phyloP scores from a whole-genome alignment of 64 coral and sea anemone genomes.

The Hydrozoanthus tunicans region DNA sequence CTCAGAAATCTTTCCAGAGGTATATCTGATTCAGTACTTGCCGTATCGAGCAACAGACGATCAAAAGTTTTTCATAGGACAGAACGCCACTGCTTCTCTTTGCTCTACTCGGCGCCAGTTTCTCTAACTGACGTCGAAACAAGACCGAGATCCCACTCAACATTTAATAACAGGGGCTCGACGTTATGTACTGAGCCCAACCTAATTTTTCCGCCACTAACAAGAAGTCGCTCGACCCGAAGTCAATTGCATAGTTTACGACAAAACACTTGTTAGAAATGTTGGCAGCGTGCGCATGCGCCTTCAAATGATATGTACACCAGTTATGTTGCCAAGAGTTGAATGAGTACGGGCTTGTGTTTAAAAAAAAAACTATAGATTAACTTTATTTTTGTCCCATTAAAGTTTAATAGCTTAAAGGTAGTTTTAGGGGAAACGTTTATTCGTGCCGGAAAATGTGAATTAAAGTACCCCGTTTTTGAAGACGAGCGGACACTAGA shows the following conservation, averaged over 20 bases:
- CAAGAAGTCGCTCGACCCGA: neutral
- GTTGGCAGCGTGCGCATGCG: too few species aligned
- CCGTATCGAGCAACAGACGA: neutral
- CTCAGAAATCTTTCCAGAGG: neutral
- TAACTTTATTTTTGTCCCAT: too few species aligned
- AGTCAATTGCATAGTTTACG: neutral
- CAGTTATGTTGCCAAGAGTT: too few species aligned
- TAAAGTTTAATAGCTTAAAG: too few species aligned
- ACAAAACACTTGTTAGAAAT: too few species aligned
- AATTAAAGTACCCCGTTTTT: too few species aligned
- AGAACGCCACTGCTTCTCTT: neutral
- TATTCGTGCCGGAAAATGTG: too few species aligned
- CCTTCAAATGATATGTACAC: too few species aligned
- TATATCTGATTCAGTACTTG: neutral
- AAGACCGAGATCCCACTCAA: neutral
- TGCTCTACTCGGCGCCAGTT: neutral
- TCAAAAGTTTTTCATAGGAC: neutral
- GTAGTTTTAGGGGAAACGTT: too few species aligned
- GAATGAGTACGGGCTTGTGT: too few species aligned
- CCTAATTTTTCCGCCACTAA: neutral
- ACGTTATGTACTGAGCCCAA: neutral
- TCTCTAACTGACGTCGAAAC: neutral
- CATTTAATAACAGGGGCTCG: neutral
- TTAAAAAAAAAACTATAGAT: too few species aligned
- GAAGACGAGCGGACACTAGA: too few species aligned